Base-by-base conservation (phyloP, 2,113 vertebrate species). In the Chaenogobius annularis region DNA sequence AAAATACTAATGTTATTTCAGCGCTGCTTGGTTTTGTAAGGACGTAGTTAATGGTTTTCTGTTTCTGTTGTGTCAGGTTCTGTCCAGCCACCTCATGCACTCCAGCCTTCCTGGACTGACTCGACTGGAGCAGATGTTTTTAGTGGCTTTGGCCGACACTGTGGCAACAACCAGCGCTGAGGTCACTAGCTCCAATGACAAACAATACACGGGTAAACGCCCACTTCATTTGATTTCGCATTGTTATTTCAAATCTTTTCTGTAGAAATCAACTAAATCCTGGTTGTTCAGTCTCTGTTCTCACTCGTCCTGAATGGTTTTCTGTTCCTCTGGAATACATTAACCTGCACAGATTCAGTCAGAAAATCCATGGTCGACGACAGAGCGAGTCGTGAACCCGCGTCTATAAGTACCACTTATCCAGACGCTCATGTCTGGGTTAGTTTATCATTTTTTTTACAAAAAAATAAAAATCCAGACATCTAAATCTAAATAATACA, bases 21-120 rank as follows among this genome's bases (percentile, higher is more conserved):
- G 0, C 11, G 31, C 14, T 37, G 15, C 17, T 4, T 9, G 19
- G 0, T 47, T 17, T 62, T 19, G 37, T 50, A 19, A 50, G 48
- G 48, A 50, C 48, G 7, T 19, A 1, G 12, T 7, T 10, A 12
- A 5, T 58, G 26, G 20, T 65, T 75, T n/a, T 43, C 15, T 31
- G 1, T 26, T 17, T 23, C 2, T 47, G 10, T 82, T n/a, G 74
- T 10, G 70, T 22, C 74, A 92, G 91, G 96, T 99, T 13, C 93
- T 99, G 67, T 98, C 98, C 81, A 98, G 96, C 83, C 98, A 99
- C 86, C 94, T 99, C 31, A 98, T 99, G 96, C 98, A 98, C 85
- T 98, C 97, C 12, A 99, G 98, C 85, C 92, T 99, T 10, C 98
- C 98, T 10, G 98, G 98, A 67, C 94, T 99, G 74, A 99, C 98